Base-by-base conservation (phyloP, 2,888 invertebrate genomes). In the Falcaria lacertinaria region DNA sequence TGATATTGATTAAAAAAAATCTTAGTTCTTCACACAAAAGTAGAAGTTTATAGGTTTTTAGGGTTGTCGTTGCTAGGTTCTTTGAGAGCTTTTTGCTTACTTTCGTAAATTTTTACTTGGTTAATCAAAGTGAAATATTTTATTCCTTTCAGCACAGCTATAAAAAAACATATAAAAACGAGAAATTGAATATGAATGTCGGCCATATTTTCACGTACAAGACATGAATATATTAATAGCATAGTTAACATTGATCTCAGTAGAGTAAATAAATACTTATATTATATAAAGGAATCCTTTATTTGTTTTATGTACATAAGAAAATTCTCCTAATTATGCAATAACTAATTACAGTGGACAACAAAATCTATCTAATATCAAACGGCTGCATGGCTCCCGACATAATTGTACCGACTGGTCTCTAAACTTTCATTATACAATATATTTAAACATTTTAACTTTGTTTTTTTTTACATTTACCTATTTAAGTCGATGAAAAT, bases 271-370 rank as follows among this genome's bases (percentile, higher is more conserved):
- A 33, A 71, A 72, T 69, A 67, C 60, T 52, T 35, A 52, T 54
- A 19, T 52, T 57, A 54, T 80, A 81, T 80, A 84, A 85, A 83
- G 80, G 73, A 81, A 76, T 74, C 75, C 78, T 87, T 86, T 86
- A 85, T 85, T 84, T 72, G 69, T 80, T 74, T 78, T 87, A 87
- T 88, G 86, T 88, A 87, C 88, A 87, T 86, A 84, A 78, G 82
- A 85, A 81, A 83, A 85, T 86, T 85, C 86, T 74, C 81, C 86
- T 86, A 86, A 80, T 80, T 78, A 80, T 67, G 78, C 68, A 74
- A 71, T 75, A 76, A 81, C 85, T 84, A 84, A 82, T 82, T 83
- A 86, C 85, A 86, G 75, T 73, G 73, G 77, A 85, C 82, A 87
- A 85, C 82, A 83, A 84, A 81, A 80, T 66, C 76, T 81, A 83